These are phyloP conservation scores for Formica aserva DNA, from an alignment of 2,888 invertebrate species.

Conservation along the genomic window DNA sequence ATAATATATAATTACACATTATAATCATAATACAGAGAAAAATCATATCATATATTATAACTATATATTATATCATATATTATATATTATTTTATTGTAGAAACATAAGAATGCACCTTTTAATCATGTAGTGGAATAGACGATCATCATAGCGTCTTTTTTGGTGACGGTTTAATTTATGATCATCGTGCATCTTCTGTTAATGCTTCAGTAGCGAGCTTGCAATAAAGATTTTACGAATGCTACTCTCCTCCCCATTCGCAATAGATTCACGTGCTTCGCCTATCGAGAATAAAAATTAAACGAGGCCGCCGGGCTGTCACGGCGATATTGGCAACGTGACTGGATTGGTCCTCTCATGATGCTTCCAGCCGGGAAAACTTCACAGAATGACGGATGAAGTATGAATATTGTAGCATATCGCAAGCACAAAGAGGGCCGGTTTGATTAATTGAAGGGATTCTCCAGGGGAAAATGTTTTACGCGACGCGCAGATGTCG, in stretches of 20 bases:
- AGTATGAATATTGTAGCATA: constrained; percentile 48
- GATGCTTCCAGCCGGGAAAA: constrained; percentile 29
- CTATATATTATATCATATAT: no score
- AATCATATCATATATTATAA: neutral
- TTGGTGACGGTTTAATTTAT: constrained; percentile 6
- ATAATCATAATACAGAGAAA: neutral
- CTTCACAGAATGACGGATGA: constrained; percentile 49
- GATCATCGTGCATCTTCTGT: neutral
- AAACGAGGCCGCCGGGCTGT: constrained; percentile 26
- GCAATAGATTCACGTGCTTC: neutral
- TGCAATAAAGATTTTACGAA: constrained; percentile 47
- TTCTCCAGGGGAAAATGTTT: constrained; percentile 39
- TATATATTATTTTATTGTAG: neutral
- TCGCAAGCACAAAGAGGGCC: constrained; percentile 31
- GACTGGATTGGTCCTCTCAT: constrained; percentile 32
- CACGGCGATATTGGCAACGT: constrained; percentile 52
- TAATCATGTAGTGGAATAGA: neutral
- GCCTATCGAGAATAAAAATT: constrained; percentile 46
- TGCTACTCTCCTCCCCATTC: neutral
- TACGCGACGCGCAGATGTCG: constrained; percentile 37
- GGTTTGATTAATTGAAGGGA: constrained; percentile 52
- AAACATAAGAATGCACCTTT: neutral
- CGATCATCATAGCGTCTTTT: neutral
- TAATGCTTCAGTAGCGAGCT: neutral
- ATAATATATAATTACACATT: neutral